These are phyloP conservation scores for Diprion similis DNA, from an alignment of 1,140 invertebrate species.

Conservation along the genomic window DNA sequence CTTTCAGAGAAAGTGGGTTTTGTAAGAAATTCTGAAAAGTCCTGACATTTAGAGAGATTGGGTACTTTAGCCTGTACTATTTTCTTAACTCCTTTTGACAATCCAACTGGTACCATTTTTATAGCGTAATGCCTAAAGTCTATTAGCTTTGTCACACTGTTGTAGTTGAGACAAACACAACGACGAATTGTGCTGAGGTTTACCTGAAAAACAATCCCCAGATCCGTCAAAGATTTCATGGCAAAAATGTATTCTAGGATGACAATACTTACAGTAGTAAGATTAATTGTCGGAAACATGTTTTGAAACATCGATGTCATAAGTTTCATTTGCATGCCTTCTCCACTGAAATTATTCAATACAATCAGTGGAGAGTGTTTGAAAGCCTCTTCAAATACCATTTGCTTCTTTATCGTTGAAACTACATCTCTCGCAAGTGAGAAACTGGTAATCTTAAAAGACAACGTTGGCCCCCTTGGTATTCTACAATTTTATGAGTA, in stretches of 20 bases:
- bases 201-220: conserved; percentile 66
- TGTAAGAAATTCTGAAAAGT: conserved; percentile 90
- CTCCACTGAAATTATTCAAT: conserved; percentile 91
- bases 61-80: conserved; percentile 91
- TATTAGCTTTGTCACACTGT: conserved; percentile 83
- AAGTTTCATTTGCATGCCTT: conserved; percentile 87
- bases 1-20: conserved; percentile 92
- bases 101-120: conserved; percentile 83
- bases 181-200: conserved; percentile 89
- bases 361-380: conserved; percentile 88
- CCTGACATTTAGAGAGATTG: conserved; percentile 84
- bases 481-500: conserved; percentile 63
- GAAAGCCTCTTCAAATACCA: conserved; percentile 82
- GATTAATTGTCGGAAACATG: conserved; percentile 97
- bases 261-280: conserved; percentile 74
- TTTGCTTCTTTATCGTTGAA: conserved; percentile 82
- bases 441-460: conserved; percentile 88
- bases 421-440: conserved; percentile 85
- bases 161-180: conserved; percentile 92
- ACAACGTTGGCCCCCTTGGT: conserved; percentile 84
- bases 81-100: conserved; percentile 94
- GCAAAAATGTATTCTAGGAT: conserved; percentile 22
- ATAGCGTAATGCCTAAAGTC: conserved; percentile 94
- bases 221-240: neutral
- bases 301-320: conserved; percentile 97